Conservation (phyloP, 2,888 invertebrate genomes). For the Aquatica leii region DNA sequence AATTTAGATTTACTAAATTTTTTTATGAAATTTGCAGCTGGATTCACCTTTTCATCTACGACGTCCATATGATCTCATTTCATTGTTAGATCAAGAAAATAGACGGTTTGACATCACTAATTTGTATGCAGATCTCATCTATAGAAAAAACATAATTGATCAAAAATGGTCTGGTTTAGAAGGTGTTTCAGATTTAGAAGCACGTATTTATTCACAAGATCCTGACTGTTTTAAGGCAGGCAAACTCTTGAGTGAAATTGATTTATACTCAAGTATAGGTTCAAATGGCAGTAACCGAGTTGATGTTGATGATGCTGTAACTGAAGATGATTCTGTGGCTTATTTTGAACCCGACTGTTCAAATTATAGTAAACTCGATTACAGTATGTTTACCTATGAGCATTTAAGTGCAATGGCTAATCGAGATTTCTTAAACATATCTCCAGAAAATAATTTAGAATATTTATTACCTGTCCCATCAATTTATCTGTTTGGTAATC, state of each 20-base stretch:
- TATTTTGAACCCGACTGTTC: conserved; percentile 52
- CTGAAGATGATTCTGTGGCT: background rate
- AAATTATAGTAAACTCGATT: conserved; percentile 65
- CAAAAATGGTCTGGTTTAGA: conserved; percentile 66
- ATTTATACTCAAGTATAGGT: conserved; percentile 71
- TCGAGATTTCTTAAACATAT: conserved; percentile 62
- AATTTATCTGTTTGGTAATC: conserved; percentile 67
- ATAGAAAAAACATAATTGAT: conserved; percentile 71
- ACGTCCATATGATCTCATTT: conserved; percentile 76
- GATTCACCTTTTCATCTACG: conserved; percentile 78
- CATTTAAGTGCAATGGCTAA: conserved; percentile 68
- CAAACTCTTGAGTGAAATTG: conserved; percentile 69
- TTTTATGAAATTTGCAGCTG: conserved; percentile 63
- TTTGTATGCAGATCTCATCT: conserved; percentile 70
- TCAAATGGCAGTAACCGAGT: conserved; percentile 66
- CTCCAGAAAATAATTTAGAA: conserved; percentile 64
- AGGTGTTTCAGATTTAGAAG: conserved; percentile 69
- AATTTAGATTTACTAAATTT: background rate
- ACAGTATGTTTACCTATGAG: conserved; percentile 71
- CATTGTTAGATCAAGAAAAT: conserved; percentile 79
- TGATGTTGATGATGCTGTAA: conserved; percentile 45
- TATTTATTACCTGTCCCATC: conserved; percentile 58
- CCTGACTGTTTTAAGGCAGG: conserved; percentile 72
- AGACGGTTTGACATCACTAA: conserved; percentile 68
- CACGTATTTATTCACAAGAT: conserved; percentile 67